Evolutionary conservation across 2,888 invertebrate genomes (phyloP), one percentile per base, ranked within the genome.

Genomic region (Ophonus ardosiacus): DNA sequence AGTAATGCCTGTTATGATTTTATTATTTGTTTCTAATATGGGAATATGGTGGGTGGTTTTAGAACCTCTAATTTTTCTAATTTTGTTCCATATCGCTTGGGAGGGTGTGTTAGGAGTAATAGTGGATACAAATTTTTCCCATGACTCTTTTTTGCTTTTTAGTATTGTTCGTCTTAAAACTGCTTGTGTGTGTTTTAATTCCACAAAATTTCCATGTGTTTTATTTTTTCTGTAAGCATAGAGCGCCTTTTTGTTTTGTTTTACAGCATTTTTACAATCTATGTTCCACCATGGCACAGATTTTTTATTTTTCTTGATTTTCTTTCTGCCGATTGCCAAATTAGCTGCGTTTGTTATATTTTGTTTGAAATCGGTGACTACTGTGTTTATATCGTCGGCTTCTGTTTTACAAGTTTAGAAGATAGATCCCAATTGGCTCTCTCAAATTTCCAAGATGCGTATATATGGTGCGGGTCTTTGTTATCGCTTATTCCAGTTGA

Each of bases 231-330:
- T 57, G n/a, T 57, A 57, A 5, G 57, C n/a, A n/a, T 57, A 57
- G 57, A 57, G 57, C 17, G 57, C 57, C 21, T 57, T 57, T n/a
- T 57, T 57, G 57, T 57, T 57, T 57, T 57, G 57, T 57, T 57
- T 57, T 57, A 57, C 17, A n/a, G 57, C 57, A n/a, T 15, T 57
- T n/a, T 57, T n/a, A n/a, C 57, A 57, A n/a, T 57, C 57, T 57
- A 17, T n/a, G 57, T 8, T 57, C 10, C 10, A n/a, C 57, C n/a
- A 57, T n/a, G 57, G 57, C 13, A 57, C 57, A 15, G 57, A 15
- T 8, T 57, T 57, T n/a, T 57, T 57, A 57, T 57, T n/a, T 57
- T 57, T 57, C 17, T n/a, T 57, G 5, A 57, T 57, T 57, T 57
- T 57, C n/a, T 57, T n/a, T n/a, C 13, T 57, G 8, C 57, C 57